phyloP scores from a whole-genome alignment of 2,797 vertebrate species.

The Lithobates pipiens region DNA sequence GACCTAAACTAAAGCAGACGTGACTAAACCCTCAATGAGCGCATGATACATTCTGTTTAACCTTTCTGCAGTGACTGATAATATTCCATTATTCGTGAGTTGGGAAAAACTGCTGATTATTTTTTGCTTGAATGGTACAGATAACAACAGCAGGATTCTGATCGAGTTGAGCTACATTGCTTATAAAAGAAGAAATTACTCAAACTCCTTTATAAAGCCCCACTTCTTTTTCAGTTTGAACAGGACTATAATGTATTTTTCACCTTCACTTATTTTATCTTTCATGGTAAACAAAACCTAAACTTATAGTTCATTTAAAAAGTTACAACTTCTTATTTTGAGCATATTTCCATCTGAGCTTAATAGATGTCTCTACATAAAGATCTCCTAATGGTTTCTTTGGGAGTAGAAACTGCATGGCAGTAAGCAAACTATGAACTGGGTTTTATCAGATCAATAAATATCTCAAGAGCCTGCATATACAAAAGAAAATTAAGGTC shows the following conservation, averaged over 20 bases:
- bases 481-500: too few species aligned
- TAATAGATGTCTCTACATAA: background rate
- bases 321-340: too few species aligned
- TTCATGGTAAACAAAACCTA: background rate
- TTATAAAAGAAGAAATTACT: background rate
- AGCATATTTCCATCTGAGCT: too few species aligned
- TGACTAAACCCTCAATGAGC: constrained; percentile 50
- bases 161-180: background rate
- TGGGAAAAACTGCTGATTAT: constrained; percentile 19
- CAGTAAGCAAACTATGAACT: too few species aligned
- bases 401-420: too few species aligned
- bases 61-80: constrained; percentile 33
- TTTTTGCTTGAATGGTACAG: constrained; percentile 18
- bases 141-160: constrained; percentile 24
- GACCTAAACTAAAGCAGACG: constrained; percentile 48
- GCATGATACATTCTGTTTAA: constrained; percentile 41
- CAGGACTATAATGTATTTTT: background rate
- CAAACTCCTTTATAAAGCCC: background rate
- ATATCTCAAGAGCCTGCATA: too few species aligned
- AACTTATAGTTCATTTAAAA: too few species aligned
- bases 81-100: constrained; percentile 24
- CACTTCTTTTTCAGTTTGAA: background rate
- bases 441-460: too few species aligned
- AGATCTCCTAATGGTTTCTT: background rate
- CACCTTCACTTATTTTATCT: background rate